Base-by-base conservation (phyloP, 2,113 vertebrate genomes). In the Macquaria australasica region DNA sequence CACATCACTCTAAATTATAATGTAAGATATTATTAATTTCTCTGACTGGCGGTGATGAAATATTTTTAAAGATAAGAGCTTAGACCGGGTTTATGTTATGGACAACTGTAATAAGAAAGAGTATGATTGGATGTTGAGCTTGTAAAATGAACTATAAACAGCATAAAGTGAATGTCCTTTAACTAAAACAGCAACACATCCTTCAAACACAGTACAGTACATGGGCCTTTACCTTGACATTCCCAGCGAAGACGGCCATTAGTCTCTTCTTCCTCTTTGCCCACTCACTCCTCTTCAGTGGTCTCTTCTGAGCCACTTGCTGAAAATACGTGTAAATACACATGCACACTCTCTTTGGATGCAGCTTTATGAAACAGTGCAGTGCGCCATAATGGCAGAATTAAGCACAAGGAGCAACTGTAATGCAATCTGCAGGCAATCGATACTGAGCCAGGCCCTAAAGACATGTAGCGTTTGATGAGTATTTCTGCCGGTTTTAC, bases 361-460 rank as follows among this genome's bases (percentile, higher is more conserved):
- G 79, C 89, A 77, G 89, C 88, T 85, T 88, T 74, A 72, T 66
- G 86, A 91, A 89, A 85, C 86, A 86, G 79, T 90, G 85, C 89
- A 77, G 87, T 74, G 88, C 80, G 50, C 87, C 83, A 93, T 90
- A 93, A 94, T 93, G 90, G 89, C 88, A 88, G 92, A 95, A 94
- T 95, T 94, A 91, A 91, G 77, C 90, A 91, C 87, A 92, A 92
- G 85, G 86, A 89, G 90, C 85, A 91, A 94, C 90, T 90, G 86
- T 92, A 94, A 93, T 92, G 91, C 93, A 95, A 95, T 96, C 94
- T 95, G 85, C 91, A 95, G 89, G 90, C 91, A 92, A 95, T 95
- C 95, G 74, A 95, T 93, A 91, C 86, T 2, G 80, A 91, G 93
- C 93, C 93, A 95, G 92, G 91, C 91, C 95, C 94, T 93, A 93